Evolutionary conservation across 2,888 invertebrate species (phyloP), one percentile per base, ranked within the genome.

Genomic region (Chrysina gloriosa): DNA sequence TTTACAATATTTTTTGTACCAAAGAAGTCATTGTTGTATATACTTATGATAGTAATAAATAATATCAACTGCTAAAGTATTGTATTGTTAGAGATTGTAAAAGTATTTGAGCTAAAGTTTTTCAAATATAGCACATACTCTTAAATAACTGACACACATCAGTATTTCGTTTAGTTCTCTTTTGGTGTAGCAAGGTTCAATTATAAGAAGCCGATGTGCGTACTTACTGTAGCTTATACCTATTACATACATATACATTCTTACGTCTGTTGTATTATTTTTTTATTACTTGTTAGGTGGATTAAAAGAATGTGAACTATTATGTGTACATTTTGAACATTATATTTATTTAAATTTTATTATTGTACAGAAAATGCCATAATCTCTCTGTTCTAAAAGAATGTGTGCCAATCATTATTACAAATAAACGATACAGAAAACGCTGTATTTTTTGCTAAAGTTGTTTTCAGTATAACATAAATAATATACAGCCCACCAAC

Each of bases 361-460:
- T 76, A 76, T 76, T 80, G 79, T 80, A 79, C 80, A 80, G 73
- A 78, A 80, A 77, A 79, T 78, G 80, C 80, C 80, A 79, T 78
- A 79, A 79, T 77, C 77, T 78, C 79, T 79, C 75, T 79, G 79
- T 80, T 80, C 78, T 80, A 81, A 82, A 80, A 81, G 79, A 82
- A 82, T 82, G 82, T 82, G 82, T 82, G 82, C 82, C 82, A 82
- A 82, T 81, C 79, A 81, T 82, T 81, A 82, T 81, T 82, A 81
- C 78, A 82, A 82, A 80, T 80, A 81, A 81, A 80, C 73, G 74
- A 77, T 76, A 75, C 77, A 73, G 71, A 72, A 61, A 61, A 45
- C 36, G 42, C 27, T 45, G 16, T 23, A 25, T 27, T 4, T 58
- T 42, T 58, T 25, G 7, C 11, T 52, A 5, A 36, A 4, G 14